Evolutionary conservation across 2,888 invertebrate genomes (phyloP), one percentile per base, ranked within the genome.

Genomic region (Bellardia bayeri): DNA sequence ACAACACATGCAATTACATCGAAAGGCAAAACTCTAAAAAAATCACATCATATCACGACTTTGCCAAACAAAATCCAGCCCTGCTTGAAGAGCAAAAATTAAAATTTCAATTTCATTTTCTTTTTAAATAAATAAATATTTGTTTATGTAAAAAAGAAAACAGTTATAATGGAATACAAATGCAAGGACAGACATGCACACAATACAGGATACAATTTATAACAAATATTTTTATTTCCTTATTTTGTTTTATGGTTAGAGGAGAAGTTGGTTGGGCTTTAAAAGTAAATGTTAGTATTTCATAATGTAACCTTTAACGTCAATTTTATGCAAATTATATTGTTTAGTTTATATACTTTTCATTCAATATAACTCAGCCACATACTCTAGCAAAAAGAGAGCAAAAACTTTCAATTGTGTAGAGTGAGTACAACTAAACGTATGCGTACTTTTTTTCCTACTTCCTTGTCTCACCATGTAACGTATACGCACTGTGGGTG

Each of bases 271-370:
- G 54, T 72, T 63, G 45, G 74, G 75, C 90, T 90, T 74, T 91
- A 3, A 13, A 92, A 91, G 91, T 91, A 91, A 92, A 92, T 92
- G 92, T 92, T 91, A 90, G 91, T 90, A 91, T 91, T 91, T 91
- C 90, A 91, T 90, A 91, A 91, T 90, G 90, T 91, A 92, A 93
- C 92, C 93, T 93, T 93, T 93, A 93, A 93, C 93, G 93, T 93
- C 92, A 91, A 92, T 92, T 93, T 93, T 93, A 93, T 93, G 93
- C 93, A 93, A 93, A 93, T 93, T 92, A 91, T 90, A 90, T 91
- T 91, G 91, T 93, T 91, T 91, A 85, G 85, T 85, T 82, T 78
- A 64, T 79, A 75, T 87, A 79, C 82, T 63, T 72, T 64, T 86
- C 56, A 83, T 71, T 86, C 74, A 86, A 69, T 63, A 82, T 30